A percentile compares a stretch with the other conserved stretches of the same genome.
phyloP scores from a whole-genome alignment of 2,113 vertebrate species.

The Saccopteryx leptura region DNA sequence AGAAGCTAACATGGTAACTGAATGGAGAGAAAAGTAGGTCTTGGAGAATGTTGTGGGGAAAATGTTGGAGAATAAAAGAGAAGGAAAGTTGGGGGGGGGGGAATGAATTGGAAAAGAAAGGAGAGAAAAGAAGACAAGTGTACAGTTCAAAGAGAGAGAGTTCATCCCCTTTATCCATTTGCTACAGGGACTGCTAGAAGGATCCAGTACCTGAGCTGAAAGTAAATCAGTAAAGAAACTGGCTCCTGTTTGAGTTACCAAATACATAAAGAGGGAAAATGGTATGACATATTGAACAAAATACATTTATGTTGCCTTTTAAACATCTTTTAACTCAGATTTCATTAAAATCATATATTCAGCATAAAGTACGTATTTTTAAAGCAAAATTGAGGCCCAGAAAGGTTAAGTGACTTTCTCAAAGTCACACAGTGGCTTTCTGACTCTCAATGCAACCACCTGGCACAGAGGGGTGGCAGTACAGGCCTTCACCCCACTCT shows the following conservation, averaged over 20 bases:
- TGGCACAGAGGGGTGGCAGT: neutral
- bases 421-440: neutral
- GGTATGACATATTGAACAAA: neutral
- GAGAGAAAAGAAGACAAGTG: neutral
- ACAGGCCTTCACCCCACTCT: neutral
- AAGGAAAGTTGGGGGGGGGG: neutral
- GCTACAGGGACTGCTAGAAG: neutral
- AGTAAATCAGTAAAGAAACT: neutral
- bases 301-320: neutral
- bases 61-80: neutral
- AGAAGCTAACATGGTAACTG: neutral
- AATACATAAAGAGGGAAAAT: neutral
- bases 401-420: neutral
- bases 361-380: neutral
- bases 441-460: neutral
- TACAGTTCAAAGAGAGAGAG: neutral
- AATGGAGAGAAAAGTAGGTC: neutral
- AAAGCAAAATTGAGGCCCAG: neutral
- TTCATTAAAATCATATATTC: conserved; percentile 28
- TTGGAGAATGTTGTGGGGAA: neutral
- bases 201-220: neutral
- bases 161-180: neutral
- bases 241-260: neutral
- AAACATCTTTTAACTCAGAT: neutral
- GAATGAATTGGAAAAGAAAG: neutral